phyloP scores from a whole-genome alignment of 2,113 vertebrate genomes.

The Pseudopodoces humilis region DNA sequence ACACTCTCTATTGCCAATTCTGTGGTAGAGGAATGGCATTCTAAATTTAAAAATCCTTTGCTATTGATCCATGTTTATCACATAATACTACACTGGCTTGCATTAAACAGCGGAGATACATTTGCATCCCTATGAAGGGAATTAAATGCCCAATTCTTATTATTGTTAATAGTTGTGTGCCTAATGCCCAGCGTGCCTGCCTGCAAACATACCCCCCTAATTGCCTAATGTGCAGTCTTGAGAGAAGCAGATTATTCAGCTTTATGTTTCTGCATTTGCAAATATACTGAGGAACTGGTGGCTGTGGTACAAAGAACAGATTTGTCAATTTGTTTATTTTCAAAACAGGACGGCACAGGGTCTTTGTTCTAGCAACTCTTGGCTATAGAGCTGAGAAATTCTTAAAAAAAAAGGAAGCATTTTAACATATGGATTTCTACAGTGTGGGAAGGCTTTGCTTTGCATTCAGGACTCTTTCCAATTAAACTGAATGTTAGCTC shows the following conservation, averaged over 20 bases:
- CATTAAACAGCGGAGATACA: slow-evolving; percentile 41
- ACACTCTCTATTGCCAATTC: slow-evolving; percentile 31
- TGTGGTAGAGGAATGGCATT: slow-evolving; percentile 24
- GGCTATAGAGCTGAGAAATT: slow-evolving; percentile 16
- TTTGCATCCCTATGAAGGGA: slow-evolving; percentile 55
- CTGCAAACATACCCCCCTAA: slow-evolving; percentile 60
- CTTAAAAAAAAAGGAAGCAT: slow-evolving; percentile 3
- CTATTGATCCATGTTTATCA: slow-evolving; percentile 67
- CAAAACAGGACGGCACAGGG: slow-evolving; percentile 52
- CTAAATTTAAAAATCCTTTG: slow-evolving; percentile 67
- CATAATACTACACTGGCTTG: slow-evolving; percentile 17
- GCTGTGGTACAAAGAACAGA: slow-evolving; percentile 48
- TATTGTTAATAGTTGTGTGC: slow-evolving; percentile 58
- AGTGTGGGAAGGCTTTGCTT: slow-evolving; percentile 36
- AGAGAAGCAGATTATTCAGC: slow-evolving; percentile 58
- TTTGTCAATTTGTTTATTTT: slow-evolving; percentile 68
- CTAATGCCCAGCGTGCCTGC: slow-evolving; percentile 53
- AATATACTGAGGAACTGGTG: slow-evolving; percentile 38
- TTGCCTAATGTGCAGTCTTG: slow-evolving; percentile 61
- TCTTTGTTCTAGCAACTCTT: slow-evolving; percentile 60
- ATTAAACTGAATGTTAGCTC: slow-evolving; percentile 35
- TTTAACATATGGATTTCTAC: slow-evolving; percentile 66
- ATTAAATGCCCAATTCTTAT: slow-evolving; percentile 72
- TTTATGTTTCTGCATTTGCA: slow-evolving; percentile 52
- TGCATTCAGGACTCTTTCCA: slow-evolving; percentile 46